These are phyloP conservation scores for Drosophila chauvacae DNA, from an alignment of 1,140 invertebrate species.

Conservation along the genomic window DNA sequence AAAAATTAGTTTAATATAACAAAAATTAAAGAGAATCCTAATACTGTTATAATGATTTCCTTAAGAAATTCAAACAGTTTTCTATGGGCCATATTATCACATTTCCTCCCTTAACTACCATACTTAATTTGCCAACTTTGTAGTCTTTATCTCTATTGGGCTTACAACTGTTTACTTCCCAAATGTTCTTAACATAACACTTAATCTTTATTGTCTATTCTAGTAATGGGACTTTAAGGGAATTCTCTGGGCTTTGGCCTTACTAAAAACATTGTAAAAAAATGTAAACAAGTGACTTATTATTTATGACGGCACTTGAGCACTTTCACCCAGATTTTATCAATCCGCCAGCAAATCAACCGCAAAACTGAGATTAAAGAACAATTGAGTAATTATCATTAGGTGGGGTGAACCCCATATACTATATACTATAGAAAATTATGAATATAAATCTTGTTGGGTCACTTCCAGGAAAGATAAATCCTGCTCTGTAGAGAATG, in stretches of 20 bases:
- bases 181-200: neutral
- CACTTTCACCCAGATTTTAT: constrained; percentile 53
- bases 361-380: constrained; percentile 29
- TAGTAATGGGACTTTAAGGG: constrained; percentile 14
- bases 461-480: constrained; percentile 28
- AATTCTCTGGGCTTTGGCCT: constrained; percentile 1
- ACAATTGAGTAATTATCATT: constrained; percentile 45
- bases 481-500: constrained; percentile 1
- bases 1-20: neutral
- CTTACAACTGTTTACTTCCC: neutral
- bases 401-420: neutral
- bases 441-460: constrained; percentile 9
- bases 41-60: neutral
- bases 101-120: neutral
- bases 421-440: constrained; percentile 2
- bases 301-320: constrained; percentile 38
- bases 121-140: neutral
- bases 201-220: constrained; percentile 4
- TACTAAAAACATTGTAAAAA: constrained; percentile 27
- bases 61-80: neutral
- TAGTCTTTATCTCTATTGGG: neutral
- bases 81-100: no score
- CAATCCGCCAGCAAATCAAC: constrained; percentile 29
- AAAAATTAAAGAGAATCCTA: neutral
- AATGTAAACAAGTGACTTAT: constrained; percentile 37